Conservation (phyloP, 2,113 vertebrate genomes). For the Physeter macrocephalus region DNA sequence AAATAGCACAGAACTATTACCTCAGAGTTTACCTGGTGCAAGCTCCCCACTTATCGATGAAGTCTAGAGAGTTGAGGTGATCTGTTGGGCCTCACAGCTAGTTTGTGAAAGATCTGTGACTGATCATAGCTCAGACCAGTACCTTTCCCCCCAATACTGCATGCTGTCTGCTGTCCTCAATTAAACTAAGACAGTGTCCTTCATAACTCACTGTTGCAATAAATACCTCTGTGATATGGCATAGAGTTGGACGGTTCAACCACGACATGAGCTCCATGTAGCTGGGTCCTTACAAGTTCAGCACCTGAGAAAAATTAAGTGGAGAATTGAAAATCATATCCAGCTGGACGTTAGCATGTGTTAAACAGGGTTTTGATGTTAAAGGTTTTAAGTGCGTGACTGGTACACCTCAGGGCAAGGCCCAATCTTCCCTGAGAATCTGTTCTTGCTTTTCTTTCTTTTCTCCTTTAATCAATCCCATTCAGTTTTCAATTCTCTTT, state of each 20-base stretch:
- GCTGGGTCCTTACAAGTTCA: not conserved
- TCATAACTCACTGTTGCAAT: not conserved
- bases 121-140: not conserved
- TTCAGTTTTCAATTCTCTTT: slow-evolving; percentile 52
- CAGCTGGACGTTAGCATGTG: slow-evolving; percentile 70
- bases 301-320: slow-evolving; percentile 75
- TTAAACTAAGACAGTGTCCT: slow-evolving; percentile 11
- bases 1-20: not conserved
- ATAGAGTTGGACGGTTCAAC: not conserved
- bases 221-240: not conserved
- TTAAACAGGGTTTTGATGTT: slow-evolving; percentile 66
- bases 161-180: not conserved
- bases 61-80: not conserved
- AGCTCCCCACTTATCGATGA: not conserved
- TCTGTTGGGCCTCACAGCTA: not conserved
- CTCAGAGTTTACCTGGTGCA: not conserved
- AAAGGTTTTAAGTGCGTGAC: slow-evolving; percentile 69
- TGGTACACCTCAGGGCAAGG: slow-evolving; percentile 68
- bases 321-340: slow-evolving; percentile 62
- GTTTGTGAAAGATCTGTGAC: not conserved
- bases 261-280: not conserved
- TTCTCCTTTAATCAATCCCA: slow-evolving; percentile 64
- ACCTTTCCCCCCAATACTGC: no score
- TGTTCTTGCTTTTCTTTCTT: slow-evolving; percentile 67
- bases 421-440: slow-evolving; percentile 49